Percentiles rank a stretch among this genome's conserved stretches.
These are phyloP conservation scores for Psettodes erumei DNA, from an alignment of 2,113 vertebrate species.

Conservation along the genomic window DNA sequence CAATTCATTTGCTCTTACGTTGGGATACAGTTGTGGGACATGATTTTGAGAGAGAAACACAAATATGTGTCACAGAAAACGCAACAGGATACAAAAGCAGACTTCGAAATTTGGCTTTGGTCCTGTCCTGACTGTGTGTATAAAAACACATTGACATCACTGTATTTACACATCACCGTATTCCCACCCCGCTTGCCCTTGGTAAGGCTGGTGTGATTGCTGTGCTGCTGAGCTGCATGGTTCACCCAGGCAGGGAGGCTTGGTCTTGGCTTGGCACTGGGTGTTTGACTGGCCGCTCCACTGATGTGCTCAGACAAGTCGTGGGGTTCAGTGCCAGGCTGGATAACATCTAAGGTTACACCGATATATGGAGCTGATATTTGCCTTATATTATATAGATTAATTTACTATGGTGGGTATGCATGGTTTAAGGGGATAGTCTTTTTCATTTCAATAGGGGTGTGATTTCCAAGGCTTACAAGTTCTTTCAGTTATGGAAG, in stretches of 20 bases:
- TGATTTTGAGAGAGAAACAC: neutral
- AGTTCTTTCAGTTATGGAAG: too few species aligned
- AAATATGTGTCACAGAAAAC: neutral
- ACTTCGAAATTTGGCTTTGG: neutral
- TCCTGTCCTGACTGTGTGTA: neutral
- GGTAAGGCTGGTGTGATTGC: slow-evolving; percentile 60
- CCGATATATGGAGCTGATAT: slow-evolving; percentile 16
- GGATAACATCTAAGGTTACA: slow-evolving; percentile 22
- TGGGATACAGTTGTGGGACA: neutral
- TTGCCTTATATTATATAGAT: neutral
- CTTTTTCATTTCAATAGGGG: too few species aligned
- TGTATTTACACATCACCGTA: neutral
- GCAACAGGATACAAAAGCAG: neutral
- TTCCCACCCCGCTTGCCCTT: slow-evolving; percentile 59
- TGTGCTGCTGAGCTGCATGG: slow-evolving; percentile 43
- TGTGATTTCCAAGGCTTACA: too few species aligned
- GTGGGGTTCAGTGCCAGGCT: slow-evolving; percentile 51
- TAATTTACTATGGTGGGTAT: neutral
- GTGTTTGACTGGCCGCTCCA: slow-evolving; percentile 64
- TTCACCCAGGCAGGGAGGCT: slow-evolving; percentile 15
- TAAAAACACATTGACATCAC: neutral
- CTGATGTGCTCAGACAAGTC: slow-evolving; percentile 75
- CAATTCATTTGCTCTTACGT: neutral
- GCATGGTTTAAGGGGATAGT: too few species aligned
- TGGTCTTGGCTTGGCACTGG: slow-evolving; percentile 28